Evolutionary conservation across 2,888 invertebrate species (phyloP).

Genomic region (Lamproptera curius): DNA sequence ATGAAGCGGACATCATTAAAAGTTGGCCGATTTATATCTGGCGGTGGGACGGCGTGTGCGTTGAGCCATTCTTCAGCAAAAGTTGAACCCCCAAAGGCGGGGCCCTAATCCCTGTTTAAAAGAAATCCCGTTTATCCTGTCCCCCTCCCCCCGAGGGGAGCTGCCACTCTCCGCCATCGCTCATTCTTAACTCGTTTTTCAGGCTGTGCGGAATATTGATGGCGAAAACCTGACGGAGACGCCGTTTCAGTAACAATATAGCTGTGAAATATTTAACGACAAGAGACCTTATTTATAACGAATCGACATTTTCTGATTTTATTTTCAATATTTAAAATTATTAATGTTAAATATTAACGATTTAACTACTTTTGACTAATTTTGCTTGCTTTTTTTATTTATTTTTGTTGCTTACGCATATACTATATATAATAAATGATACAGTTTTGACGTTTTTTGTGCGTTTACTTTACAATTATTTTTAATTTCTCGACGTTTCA

Average conservation of each 20-base stretch:
- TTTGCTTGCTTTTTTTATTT: no score
- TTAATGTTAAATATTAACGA: neutral
- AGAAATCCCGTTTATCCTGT: conserved; percentile 51
- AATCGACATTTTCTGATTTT: neutral
- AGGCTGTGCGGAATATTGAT: neutral
- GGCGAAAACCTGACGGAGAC: neutral
- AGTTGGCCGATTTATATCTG: conserved; percentile 20
- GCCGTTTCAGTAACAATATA: neutral
- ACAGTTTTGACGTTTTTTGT: no score
- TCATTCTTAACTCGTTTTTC: conserved; percentile 12
- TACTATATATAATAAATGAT: no score
- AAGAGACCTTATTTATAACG: no score
- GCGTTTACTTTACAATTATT: no score
- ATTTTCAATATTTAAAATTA: neutral
- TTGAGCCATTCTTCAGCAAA: conserved; percentile 30
- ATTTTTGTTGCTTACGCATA: no score
- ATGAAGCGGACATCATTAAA: conserved; percentile 19
- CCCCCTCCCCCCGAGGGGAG: neutral
- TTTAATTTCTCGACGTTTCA: no score
- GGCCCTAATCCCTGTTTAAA: conserved; percentile 49
- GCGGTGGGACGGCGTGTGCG: conserved; percentile 16
- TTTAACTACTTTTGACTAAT: neutral
- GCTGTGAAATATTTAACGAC: no score
- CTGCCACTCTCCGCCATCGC: conserved; percentile 2
- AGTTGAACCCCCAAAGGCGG: conserved; percentile 24